phyloP scores from a whole-genome alignment of 1,140 invertebrate species.

The Diplogasteroides magnus region DNA sequence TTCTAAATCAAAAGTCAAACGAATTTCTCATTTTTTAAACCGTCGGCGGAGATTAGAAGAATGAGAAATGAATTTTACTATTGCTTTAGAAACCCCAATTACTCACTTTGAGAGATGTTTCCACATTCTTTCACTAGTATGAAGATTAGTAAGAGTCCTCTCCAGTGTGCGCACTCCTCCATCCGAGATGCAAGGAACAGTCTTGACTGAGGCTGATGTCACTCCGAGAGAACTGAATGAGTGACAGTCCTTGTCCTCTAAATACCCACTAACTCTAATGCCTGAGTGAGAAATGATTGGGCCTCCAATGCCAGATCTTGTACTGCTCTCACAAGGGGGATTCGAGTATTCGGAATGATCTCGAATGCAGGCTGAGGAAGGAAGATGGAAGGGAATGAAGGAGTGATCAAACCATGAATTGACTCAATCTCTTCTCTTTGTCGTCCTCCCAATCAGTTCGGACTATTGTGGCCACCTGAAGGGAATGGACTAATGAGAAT shows the following conservation, averaged over 20 bases:
- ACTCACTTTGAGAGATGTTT: neutral
- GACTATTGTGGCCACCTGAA: conserved; percentile 27
- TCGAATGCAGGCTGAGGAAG: conserved; percentile 14
- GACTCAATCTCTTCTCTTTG: conserved; percentile 31
- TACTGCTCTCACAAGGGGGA: conserved; percentile 18
- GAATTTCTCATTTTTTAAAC: no score
- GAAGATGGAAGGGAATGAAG: neutral
- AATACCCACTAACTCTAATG: neutral
- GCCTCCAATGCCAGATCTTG: conserved; percentile 15
- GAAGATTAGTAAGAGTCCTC: neutral
- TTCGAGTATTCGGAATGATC: conserved; percentile 18
- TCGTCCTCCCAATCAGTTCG: conserved; percentile 39
- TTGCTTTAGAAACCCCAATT: no score
- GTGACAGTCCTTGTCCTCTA: neutral
- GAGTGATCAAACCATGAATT: conserved; percentile 9
- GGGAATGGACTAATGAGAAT: conserved; percentile 3
- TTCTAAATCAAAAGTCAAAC: no score
- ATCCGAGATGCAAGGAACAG: neutral
- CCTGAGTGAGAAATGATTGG: conserved; percentile 12
- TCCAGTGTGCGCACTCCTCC: conserved; percentile 13
- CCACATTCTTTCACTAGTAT: neutral
- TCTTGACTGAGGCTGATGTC: neutral
- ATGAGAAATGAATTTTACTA: no score
- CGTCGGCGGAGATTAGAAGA: no score
- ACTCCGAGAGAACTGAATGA: conserved; percentile 1